phyloP scores from a whole-genome alignment of 1,140 invertebrate genomes.

The Platorchestia sp. region DNA sequence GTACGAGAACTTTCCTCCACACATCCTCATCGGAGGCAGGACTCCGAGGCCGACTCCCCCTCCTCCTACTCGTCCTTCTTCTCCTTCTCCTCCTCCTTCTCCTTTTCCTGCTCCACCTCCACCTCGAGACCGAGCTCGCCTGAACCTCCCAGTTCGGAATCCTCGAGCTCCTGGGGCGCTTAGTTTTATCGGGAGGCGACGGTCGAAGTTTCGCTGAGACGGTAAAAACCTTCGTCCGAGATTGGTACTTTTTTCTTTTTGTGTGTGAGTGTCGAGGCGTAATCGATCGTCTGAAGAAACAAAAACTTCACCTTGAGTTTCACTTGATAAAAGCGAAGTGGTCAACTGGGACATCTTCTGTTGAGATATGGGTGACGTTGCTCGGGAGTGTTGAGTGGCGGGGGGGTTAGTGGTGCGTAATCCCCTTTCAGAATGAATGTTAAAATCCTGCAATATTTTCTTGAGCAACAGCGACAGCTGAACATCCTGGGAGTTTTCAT shows the following conservation, averaged over 20 bases:
- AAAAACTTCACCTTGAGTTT: background rate
- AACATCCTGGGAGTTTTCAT: background rate
- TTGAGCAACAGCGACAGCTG: background rate
- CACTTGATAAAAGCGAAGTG: background rate
- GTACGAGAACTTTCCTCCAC: constrained; percentile 18
- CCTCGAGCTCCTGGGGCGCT: background rate
- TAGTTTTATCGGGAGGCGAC: background rate
- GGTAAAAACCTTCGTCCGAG: background rate
- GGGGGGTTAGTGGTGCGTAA: background rate
- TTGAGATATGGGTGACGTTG: background rate
- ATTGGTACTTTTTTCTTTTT: background rate
- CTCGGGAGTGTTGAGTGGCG: background rate
- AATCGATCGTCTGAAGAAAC: background rate
- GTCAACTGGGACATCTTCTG: background rate
- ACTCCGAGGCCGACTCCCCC: background rate
- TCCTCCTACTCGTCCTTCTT: background rate
- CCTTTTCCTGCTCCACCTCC: background rate
- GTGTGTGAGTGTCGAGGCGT: background rate
- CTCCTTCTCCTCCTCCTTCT: no score
- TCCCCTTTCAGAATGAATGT: background rate
- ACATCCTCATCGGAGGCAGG: background rate
- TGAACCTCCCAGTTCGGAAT: background rate
- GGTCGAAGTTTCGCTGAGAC: background rate
- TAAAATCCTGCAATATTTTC: background rate
- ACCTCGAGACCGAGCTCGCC: background rate